These are phyloP conservation scores for Philantomba maxwellii DNA, from an alignment of 2,113 vertebrate species.

Conservation along the genomic window DNA sequence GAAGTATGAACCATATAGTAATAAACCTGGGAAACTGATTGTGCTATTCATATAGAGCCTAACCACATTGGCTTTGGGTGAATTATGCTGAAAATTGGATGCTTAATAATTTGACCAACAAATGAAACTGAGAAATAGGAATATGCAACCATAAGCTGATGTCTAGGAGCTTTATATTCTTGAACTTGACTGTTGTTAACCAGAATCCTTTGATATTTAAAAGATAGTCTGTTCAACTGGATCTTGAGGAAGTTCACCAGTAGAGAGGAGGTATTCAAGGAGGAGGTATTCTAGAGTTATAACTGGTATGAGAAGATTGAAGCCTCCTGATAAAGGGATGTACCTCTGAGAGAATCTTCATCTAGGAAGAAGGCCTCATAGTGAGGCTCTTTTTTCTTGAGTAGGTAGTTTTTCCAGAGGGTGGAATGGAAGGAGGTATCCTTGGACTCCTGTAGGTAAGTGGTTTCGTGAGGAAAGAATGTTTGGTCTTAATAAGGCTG, in stretches of 20 bases:
- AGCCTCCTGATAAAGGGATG: not conserved
- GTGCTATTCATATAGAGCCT: not conserved
- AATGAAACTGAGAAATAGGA: not conserved
- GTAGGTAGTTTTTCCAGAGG: not conserved
- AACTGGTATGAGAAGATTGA: not conserved
- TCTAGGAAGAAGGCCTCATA: not conserved
- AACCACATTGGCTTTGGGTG: not conserved
- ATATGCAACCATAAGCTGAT: not conserved
- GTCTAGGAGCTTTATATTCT: not conserved
- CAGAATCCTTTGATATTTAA: not conserved
- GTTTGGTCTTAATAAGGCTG: not conserved
- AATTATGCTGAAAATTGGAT: not conserved
- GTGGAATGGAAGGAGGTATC: not conserved
- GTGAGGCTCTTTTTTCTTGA: not conserved
- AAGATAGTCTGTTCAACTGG: not conserved
- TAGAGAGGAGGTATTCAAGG: not conserved
- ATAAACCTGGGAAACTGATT: not conserved
- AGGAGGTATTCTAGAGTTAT: not conserved
- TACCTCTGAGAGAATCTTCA: not conserved
- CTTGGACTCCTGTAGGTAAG: not conserved
- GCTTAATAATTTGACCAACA: not conserved
- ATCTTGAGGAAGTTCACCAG: not conserved
- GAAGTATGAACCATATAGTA: not conserved
- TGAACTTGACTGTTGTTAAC: not conserved
- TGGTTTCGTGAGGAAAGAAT: conserved; percentile 15